Evolutionary conservation across 2,113 vertebrate genomes (phyloP).

Genomic region (Dipodomys ordii): DNA sequence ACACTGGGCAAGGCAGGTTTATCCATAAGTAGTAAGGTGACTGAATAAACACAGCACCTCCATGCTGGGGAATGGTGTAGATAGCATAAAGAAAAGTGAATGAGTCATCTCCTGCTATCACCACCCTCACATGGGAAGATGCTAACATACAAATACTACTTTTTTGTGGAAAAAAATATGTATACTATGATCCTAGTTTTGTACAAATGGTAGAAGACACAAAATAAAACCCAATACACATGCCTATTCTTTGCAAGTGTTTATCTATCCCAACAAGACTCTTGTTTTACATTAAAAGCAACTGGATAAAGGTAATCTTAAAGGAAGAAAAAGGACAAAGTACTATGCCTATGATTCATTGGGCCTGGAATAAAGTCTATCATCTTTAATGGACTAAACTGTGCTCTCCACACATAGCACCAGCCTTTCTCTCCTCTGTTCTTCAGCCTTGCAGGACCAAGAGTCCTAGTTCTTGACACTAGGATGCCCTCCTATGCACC

Average conservation of each 20-base stretch:
- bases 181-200: neutral
- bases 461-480: neutral
- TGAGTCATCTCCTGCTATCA: neutral
- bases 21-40: neutral
- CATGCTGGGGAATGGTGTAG: neutral
- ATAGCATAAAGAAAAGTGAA: neutral
- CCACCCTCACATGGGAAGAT: neutral
- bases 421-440: neutral
- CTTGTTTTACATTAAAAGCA: conserved; percentile 25
- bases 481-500: neutral
- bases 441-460: neutral
- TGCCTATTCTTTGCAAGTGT: neutral
- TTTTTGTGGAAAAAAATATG: neutral
- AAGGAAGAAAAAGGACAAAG: neutral
- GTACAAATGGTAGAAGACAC: neutral
- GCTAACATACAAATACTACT: neutral
- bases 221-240: neutral
- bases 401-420: neutral
- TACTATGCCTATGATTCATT: neutral
- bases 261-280: neutral
- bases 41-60: no score
- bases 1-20: neutral
- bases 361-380: neutral
- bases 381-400: neutral
- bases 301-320: neutral